A percentile compares a stretch with the other conserved stretches of the same genome.
Conservation (phyloP, 2,113 vertebrate genomes). For the Jacana jacana region DNA sequence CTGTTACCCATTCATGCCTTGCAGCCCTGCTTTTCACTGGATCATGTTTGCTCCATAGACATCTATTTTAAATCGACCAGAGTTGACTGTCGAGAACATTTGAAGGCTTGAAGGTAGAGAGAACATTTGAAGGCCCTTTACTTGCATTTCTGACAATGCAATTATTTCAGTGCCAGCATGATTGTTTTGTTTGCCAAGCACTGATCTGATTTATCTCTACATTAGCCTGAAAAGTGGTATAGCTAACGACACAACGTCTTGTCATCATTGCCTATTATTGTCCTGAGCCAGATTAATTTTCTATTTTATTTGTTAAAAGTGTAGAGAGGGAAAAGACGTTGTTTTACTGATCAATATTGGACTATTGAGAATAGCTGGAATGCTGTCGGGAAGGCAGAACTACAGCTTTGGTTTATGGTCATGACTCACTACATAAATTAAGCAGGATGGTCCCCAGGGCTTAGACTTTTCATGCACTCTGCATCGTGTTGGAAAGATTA, state of each 20-base stretch:
- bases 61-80: background rate
- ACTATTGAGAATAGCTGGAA: background rate
- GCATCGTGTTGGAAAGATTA: conserved; percentile 16
- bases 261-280: background rate
- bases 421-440: conserved; percentile 46
- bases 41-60: background rate
- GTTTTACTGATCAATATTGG: background rate
- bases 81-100: background rate
- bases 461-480: conserved; percentile 7
- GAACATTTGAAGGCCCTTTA: background rate
- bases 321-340: background rate
- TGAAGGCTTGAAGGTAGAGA: background rate
- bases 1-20: background rate
- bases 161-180: background rate
- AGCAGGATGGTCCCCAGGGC: conserved; percentile 2
- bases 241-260: background rate
- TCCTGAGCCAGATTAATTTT: background rate
- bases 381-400: background rate
- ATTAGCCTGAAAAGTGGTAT: background rate
- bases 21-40: background rate
- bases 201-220: background rate
- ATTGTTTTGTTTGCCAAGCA: background rate
- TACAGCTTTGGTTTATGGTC: background rate
- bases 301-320: conserved; percentile 18
- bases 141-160: background rate